phyloP scores from a whole-genome alignment of 1,140 invertebrate species.

The Plutomurus gul region DNA sequence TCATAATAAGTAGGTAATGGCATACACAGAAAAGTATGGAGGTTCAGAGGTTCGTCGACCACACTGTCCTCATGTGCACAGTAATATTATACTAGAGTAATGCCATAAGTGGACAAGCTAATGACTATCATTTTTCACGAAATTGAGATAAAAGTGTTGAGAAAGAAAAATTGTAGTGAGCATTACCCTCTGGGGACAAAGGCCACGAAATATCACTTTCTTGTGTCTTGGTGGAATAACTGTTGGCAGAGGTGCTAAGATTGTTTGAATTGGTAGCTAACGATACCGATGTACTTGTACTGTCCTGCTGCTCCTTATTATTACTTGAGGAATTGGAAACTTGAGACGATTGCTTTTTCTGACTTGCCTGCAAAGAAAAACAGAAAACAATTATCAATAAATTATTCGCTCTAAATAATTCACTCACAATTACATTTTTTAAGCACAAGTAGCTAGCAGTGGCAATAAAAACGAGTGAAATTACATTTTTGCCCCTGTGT shows the following conservation, averaged over 20 bases:
- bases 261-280: neutral
- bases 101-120: too few relatives aligned
- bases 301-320: conserved; percentile 32
- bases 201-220: conserved; percentile 52
- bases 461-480: neutral
- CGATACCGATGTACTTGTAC: conserved; percentile 38
- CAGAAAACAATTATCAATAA: neutral
- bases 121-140: too few relatives aligned
- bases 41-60: too few relatives aligned
- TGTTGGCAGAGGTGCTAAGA: conserved; percentile 27
- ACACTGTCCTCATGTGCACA: too few relatives aligned
- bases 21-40: too few relatives aligned
- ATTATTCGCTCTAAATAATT: too few relatives aligned
- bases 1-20: too few relatives aligned
- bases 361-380: conserved; percentile 43
- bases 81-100: too few relatives aligned
- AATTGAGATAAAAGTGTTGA: neutral
- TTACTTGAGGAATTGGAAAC: conserved; percentile 24
- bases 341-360: conserved; percentile 42
- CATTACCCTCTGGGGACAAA: conserved; percentile 50
- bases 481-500: conserved; percentile 38
- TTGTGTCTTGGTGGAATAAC: conserved; percentile 36
- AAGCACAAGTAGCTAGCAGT: neutral
- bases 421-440: too few relatives aligned
- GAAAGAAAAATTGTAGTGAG: neutral